Conservation (phyloP, 2,797 vertebrate genomes). For the Rhinella marina region DNA sequence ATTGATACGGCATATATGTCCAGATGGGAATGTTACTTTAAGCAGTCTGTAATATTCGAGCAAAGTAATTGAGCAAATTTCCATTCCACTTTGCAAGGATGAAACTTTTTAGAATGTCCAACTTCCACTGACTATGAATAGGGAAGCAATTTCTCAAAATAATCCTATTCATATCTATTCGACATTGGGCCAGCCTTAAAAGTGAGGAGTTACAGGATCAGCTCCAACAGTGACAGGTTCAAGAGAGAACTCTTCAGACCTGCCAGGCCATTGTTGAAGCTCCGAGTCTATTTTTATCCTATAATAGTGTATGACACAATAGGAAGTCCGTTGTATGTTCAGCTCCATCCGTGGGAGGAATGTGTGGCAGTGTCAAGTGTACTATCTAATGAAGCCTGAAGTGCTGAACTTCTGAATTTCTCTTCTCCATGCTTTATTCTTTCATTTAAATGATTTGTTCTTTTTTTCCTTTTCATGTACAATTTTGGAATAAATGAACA, state of each 20-base stretch:
- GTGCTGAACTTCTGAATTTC: neutral
- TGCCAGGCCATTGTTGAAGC: slow-evolving; percentile 18
- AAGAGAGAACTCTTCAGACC: neutral
- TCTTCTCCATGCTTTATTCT: neutral
- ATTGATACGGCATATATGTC: too few species aligned
- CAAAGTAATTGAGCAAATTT: neutral
- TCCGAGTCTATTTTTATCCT: slow-evolving; percentile 33
- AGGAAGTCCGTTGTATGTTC: neutral
- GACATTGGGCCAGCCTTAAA: neutral
- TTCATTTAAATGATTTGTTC: neutral
- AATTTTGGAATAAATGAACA: too few species aligned
- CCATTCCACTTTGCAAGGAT: neutral
- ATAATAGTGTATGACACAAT: slow-evolving; percentile 13
- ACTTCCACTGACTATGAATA: neutral
- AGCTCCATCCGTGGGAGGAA: neutral
- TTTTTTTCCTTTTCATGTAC: too few species aligned
- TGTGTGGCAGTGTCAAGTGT: slow-evolving; percentile 23
- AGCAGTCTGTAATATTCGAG: neutral
- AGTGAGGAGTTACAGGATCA: slow-evolving; percentile 12
- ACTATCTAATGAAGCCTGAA: slow-evolving; percentile 14
- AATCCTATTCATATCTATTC: slow-evolving; percentile 21
- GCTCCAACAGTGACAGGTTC: slow-evolving; percentile 25
- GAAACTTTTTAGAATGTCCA: neutral
- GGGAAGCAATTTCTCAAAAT: slow-evolving; percentile 24
- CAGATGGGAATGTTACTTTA: too few species aligned